These are phyloP conservation scores for Dicerorhinus sumatrensis DNA, from an alignment of 2,113 vertebrate species.

Conservation along the genomic window DNA sequence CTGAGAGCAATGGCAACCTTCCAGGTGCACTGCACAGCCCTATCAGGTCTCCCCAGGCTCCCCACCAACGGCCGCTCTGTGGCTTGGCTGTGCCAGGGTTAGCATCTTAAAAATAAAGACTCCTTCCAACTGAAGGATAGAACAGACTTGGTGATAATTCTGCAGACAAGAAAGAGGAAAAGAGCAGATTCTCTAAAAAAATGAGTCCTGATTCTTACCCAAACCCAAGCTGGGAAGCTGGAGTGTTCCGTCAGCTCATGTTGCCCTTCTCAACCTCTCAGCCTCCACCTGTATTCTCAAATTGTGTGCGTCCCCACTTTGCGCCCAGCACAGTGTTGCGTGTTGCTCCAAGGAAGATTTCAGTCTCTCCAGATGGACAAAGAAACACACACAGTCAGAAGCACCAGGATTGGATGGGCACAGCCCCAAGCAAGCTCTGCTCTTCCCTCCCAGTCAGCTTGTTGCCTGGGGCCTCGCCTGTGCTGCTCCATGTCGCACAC, in stretches of 20 bases:
- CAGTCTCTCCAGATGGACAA: not conserved
- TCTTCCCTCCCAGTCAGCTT: accelerated
- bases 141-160: not conserved
- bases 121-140: not conserved
- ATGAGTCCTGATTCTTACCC: not conserved
- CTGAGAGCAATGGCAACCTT: not conserved
- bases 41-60: not conserved
- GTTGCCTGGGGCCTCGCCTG: not conserved
- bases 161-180: not conserved
- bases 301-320: not conserved
- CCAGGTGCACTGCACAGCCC: not conserved
- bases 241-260: not conserved
- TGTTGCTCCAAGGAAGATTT: not conserved
- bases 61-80: not conserved
- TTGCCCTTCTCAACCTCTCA: not conserved
- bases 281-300: not conserved
- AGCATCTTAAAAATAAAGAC: slow-evolving; percentile 10
- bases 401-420: not conserved
- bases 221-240: not conserved
- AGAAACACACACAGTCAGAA: accelerated
- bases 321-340: not conserved
- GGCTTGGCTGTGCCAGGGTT: not conserved
- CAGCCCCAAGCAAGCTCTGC: not conserved
- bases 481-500: not conserved
- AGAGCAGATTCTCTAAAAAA: not conserved